Evolutionary conservation across 2,888 invertebrate genomes (phyloP), one percentile per base, ranked within the genome.

Genomic region (Parelbella ahira): DNA sequence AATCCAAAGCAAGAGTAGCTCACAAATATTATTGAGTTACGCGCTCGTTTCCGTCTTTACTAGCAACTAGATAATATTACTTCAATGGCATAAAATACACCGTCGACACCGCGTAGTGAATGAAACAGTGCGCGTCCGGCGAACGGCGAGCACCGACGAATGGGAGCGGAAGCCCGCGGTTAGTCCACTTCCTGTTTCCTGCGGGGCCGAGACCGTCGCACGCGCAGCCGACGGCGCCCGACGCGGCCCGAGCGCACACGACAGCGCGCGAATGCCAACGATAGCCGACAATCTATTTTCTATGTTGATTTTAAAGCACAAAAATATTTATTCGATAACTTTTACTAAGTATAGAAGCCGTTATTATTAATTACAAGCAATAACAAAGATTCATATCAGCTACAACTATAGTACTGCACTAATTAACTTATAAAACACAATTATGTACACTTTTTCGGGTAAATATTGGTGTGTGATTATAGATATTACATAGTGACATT

Each of bases 141-240:
- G 51, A 53, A 71, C 73, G 73, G 63, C 65, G 62, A 56, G 61
- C 60, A 56, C 64, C 57, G 68, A 71, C 86, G 80, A 87, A 83
- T 87, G 87, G 82, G 87, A 87, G 86, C 87, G 87, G 87, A 87
- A 84, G 72, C 78, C 68, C 76, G 86, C 84, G 87, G 87, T 87
- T 87, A 87, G 80, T 84, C 81, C 83, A 87, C 87, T 87, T 87
- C 87, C 87, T 84, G 87, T 86, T 84, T 87, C 87, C 87, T 84
- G 86, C 77, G 72, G 82, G 79, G 82, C 75, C 72, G 77, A 70
- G 68, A 60, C 56, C 73, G 70, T 58, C 74, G 79, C 71, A 66
- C 77, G 76, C 76, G 75, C 79, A 71, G 56, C 72, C 79, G 75
- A 75, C 63, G 68, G 67, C 60, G 61, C 68, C 67, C 78, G 73